Evolutionary conservation across 1,140 invertebrate genomes (phyloP), one percentile per base, ranked within the genome.

Genomic region (Drosophila watanabei): DNA sequence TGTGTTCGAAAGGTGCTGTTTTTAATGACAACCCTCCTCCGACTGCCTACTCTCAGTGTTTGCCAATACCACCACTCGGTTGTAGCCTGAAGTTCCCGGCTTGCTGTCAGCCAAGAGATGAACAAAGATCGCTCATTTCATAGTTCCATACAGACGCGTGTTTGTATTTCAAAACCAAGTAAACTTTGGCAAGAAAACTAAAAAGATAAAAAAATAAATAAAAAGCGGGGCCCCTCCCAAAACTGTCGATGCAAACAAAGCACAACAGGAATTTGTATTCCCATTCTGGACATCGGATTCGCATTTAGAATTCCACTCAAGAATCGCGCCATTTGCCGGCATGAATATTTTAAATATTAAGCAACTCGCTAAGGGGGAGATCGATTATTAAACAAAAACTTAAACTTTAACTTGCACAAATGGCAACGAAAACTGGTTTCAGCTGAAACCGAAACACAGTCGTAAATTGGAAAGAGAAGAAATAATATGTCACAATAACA

Each of bases 261-360:
- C 56, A 75, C 54, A 57, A 18, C 37, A 54, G 48, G 49, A 66
- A 60, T 66, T 56, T 49, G 54, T 41, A 60, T 78, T 59, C 56
- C 41, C 62, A 71, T 75, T 57, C 52, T 35, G 49, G 20, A 65
- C 66, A 64, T 78, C 54, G 35, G 33, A 77, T 56, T 72, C 56
- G 54, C 68, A 48, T 70, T 86, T 73, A 62, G 69, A 60, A 84
- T 83, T 84, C 81, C 51, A 41, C 24, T 62, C 60, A 56, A 56
- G 57, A 48, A 58, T 9, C 61, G 49, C 54, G 28, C 33, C 28
- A 24, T 39, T 32, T 56, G 30, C 57, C 62, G 64, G 60, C 65
- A 62, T 66, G 68, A 72, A 82, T 86, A 75, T 70, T 79, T 56
- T 79, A 82, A 82, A 75, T 69, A 66, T 85, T 85, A 39, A 65